Conservation (phyloP, 2,113 vertebrate species). For the Electrona antarctica region DNA sequence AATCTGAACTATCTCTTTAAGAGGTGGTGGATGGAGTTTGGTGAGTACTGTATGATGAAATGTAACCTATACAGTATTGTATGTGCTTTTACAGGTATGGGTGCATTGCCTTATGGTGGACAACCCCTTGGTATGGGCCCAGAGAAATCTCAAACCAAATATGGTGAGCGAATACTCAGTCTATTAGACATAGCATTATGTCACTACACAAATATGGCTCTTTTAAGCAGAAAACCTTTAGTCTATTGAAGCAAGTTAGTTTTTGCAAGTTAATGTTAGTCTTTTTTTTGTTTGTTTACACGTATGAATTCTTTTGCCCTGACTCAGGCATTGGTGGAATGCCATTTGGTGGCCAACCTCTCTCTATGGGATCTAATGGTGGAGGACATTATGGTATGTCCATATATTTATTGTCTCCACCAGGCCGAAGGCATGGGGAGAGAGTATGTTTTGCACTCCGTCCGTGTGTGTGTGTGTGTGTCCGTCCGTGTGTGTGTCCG, state of each 20-base stretch:
- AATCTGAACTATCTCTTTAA: neutral
- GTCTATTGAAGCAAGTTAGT: neutral
- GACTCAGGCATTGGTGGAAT: slow-evolving; percentile 65
- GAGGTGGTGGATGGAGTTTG: neutral
- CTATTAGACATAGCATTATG: neutral
- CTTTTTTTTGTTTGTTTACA: neutral
- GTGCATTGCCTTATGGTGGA: slow-evolving; percentile 40
- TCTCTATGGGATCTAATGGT: slow-evolving; percentile 22
- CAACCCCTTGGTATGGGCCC: slow-evolving; percentile 14
- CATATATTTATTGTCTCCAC: neutral
- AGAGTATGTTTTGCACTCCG: no score
- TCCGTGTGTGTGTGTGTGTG: no score
- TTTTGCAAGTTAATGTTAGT: neutral
- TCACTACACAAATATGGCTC: no score
- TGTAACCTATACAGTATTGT: neutral
- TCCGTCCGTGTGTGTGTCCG: no score
- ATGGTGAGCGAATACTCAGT: slow-evolving; percentile 14
- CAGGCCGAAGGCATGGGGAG: no score
- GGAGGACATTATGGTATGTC: slow-evolving; percentile 55
- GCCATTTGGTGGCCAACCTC: slow-evolving; percentile 60
- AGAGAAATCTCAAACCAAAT: slow-evolving; percentile 23
- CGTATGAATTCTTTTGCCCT: slow-evolving; percentile 2
- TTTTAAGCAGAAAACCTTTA: no score
- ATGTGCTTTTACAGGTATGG: slow-evolving; percentile 50
- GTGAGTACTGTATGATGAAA: neutral